A percentile compares a stretch with the other conserved stretches of the same genome.
Evolutionary conservation across 2,113 vertebrate species (phyloP).

Genomic region (Prinia subflava): DNA sequence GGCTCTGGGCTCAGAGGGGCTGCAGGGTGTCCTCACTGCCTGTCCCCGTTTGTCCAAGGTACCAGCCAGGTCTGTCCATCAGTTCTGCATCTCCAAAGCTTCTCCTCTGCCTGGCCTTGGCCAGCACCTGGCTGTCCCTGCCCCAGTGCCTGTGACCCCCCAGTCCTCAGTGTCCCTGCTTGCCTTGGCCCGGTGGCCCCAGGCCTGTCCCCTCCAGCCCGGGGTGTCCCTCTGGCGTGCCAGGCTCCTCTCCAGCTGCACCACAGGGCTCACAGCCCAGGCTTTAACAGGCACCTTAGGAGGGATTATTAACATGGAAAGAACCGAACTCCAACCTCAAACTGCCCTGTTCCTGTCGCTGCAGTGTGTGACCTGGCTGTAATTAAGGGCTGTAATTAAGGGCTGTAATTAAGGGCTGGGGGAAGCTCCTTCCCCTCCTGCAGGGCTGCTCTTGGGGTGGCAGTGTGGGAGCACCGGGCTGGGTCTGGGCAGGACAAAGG

Average conservation of each 20-base stretch:
- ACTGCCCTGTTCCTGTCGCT: neutral
- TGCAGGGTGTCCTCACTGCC: fast-evolving
- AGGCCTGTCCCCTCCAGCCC: neutral
- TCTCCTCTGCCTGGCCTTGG: neutral
- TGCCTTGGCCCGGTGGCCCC: fast-evolving
- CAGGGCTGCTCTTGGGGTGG: neutral
- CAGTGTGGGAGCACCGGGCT: neutral
- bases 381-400: neutral
- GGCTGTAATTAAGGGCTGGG: neutral
- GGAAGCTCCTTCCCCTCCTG: neutral
- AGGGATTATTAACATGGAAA: neutral
- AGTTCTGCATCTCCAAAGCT: fast-evolving
- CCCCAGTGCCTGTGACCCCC: fast-evolving
- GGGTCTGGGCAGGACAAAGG: neutral
- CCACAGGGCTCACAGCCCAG: fast-evolving
- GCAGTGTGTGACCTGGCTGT: neutral
- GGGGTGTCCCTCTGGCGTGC: fast-evolving
- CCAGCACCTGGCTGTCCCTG: neutral
- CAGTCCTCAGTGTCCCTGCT: fast-evolving
- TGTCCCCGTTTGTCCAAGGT: fast-evolving
- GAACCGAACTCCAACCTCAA: neutral
- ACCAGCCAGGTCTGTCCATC: neutral
- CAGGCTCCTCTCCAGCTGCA: fast-evolving
- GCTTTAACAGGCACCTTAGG: neutral
- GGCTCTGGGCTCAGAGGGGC: neutral